Conservation (phyloP, 2,797 vertebrate genomes). For the Crax fasciolata region DNA sequence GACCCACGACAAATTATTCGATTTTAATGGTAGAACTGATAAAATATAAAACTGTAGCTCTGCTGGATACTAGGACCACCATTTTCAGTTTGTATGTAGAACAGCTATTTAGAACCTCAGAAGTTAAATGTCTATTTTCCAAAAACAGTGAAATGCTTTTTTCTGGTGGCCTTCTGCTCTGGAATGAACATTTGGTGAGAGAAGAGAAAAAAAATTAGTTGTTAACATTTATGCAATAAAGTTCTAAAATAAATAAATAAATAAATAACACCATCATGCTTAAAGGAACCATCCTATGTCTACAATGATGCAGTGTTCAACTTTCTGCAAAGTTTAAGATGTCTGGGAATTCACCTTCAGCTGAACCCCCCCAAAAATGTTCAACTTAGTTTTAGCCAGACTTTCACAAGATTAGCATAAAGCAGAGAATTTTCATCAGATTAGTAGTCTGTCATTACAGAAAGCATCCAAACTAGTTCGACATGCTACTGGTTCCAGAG, state of each 20-base stretch:
- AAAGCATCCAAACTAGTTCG: neutral
- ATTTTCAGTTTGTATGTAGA: neutral
- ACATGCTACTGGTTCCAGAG: neutral
- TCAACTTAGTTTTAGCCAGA: neutral
- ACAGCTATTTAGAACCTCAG: neutral
- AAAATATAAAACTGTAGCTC: neutral
- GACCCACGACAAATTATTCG: neutral
- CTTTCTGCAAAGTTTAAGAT: neutral
- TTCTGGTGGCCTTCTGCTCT: neutral
- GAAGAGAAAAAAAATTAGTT: neutral
- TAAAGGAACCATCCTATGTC: neutral
- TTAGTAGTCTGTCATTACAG: neutral
- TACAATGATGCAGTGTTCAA: neutral
- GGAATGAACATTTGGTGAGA: neutral
- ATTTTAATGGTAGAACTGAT: neutral
- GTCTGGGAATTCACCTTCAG: neutral
- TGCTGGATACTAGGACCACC: neutral
- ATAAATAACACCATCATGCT: rapidly evolving
- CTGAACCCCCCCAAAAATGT: neutral
- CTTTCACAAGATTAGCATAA: neutral
- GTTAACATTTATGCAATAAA: neutral
- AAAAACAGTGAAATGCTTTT: neutral
- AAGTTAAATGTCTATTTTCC: neutral
- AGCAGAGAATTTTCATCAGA: neutral
- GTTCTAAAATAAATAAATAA: neutral